Percentiles rank a stretch among this genome's conserved stretches.
Conservation (phyloP, 2,113 vertebrate species). For the Guaruba guarouba region DNA sequence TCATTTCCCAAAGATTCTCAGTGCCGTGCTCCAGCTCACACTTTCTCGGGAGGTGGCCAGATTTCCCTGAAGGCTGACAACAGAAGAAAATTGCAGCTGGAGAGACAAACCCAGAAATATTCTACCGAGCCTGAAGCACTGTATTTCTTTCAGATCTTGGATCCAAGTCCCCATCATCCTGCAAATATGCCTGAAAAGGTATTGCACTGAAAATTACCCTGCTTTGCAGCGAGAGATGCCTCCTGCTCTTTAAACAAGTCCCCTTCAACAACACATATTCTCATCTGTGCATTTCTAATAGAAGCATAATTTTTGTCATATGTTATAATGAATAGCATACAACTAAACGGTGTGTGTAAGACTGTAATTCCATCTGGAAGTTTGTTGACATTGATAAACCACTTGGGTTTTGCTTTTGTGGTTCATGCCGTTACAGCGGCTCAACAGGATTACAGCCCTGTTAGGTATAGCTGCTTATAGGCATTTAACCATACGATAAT, state of each 20-base stretch:
- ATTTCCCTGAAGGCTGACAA: not conserved
- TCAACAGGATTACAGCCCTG: slow-evolving; percentile 43
- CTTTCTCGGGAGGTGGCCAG: not conserved
- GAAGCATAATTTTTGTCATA: slow-evolving; percentile 58
- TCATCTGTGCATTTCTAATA: slow-evolving; percentile 65
- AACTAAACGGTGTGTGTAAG: slow-evolving; percentile 39
- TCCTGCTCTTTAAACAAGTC: slow-evolving; percentile 50
- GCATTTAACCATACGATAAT: not conserved
- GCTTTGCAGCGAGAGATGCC: not conserved
- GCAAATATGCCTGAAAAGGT: not conserved
- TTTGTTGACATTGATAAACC: slow-evolving; percentile 72
- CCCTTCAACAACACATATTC: slow-evolving; percentile 44
- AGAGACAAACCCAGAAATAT: not conserved
- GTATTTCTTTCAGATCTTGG: not conserved
- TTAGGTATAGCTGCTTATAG: slow-evolving; percentile 14
- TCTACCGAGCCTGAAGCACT: not conserved
- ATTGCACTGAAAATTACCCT: not conserved
- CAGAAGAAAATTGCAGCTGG: not conserved
- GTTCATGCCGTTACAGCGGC: slow-evolving; percentile 55
- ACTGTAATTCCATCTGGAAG: slow-evolving; percentile 65
- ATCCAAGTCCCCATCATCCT: not conserved
- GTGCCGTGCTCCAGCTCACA: not conserved
- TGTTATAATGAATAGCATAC: slow-evolving; percentile 71
- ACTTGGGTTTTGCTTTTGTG: slow-evolving; percentile 45
- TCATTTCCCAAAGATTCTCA: not conserved